phyloP scores from a whole-genome alignment of 1,140 invertebrate genomes.

The Mylabris phalerata region DNA sequence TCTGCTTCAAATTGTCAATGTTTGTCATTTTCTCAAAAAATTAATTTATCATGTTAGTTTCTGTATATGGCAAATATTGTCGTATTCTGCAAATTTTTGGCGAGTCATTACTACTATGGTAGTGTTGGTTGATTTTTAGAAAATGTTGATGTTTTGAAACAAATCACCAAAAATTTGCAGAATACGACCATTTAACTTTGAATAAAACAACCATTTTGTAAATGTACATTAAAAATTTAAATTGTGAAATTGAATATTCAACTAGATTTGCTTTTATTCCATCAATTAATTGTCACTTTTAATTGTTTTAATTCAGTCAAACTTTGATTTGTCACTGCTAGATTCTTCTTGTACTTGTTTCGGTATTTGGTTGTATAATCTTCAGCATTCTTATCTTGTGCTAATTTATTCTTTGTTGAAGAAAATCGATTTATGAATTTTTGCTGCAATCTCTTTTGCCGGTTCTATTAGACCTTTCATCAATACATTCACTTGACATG shows the following conservation, averaged over 20 bases:
- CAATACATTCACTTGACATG: slow-evolving; percentile 80
- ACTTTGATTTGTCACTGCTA: slow-evolving; percentile 67
- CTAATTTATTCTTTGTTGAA: slow-evolving; percentile 66
- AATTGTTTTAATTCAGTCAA: slow-evolving; percentile 63
- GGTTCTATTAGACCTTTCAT: slow-evolving; percentile 89
- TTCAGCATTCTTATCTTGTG: slow-evolving; percentile 61
- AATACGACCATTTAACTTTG: neutral
- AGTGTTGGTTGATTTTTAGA: too few relatives aligned
- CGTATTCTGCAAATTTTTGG: too few relatives aligned
- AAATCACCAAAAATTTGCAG: too few relatives aligned
- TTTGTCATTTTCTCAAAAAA: too few relatives aligned
- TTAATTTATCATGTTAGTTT: too few relatives aligned
- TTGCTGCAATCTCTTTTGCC: slow-evolving; percentile 69
- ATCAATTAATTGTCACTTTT: slow-evolving; percentile 57
- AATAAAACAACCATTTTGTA: neutral
- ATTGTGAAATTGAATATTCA: neutral
- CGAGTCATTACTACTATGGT: too few relatives aligned
- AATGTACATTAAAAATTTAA: neutral
- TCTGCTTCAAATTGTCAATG: too few relatives aligned
- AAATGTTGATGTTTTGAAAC: too few relatives aligned
- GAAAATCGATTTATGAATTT: slow-evolving; percentile 64
- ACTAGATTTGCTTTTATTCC: slow-evolving; percentile 22
- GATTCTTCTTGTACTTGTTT: slow-evolving; percentile 57
- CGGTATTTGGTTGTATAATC: slow-evolving; percentile 84
- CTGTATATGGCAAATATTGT: too few relatives aligned